A percentile compares a stretch with the other conserved stretches of the same genome.
phyloP scores from a whole-genome alignment of 2,797 vertebrate genomes.

The Dromococcyx pavoninus region DNA sequence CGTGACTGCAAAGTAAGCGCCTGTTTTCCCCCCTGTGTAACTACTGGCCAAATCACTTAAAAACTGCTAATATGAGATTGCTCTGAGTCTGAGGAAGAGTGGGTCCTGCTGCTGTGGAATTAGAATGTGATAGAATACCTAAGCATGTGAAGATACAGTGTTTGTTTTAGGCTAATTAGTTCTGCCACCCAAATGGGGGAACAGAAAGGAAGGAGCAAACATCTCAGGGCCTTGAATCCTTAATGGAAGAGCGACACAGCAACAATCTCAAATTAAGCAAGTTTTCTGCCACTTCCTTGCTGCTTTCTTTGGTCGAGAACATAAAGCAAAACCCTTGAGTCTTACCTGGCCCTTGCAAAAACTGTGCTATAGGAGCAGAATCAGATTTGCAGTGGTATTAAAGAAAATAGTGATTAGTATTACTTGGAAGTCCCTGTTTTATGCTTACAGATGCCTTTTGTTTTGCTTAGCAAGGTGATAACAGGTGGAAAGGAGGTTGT shows the following conservation, averaged over 20 bases:
- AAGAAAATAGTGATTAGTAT: background rate
- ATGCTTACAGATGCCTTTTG: background rate
- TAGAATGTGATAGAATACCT: background rate
- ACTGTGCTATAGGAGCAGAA: background rate
- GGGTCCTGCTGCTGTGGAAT: background rate
- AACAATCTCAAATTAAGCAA: background rate
- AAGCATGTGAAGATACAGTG: background rate
- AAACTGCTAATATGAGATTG: background rate
- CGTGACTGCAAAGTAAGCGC: accelerated
- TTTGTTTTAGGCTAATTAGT: background rate
- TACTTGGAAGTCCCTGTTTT: background rate
- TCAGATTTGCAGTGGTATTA: background rate
- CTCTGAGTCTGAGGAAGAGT: background rate
- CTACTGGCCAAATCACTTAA: background rate
- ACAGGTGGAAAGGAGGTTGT: background rate
- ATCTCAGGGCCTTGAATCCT: background rate
- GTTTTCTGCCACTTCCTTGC: background rate
- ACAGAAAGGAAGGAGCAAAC: background rate
- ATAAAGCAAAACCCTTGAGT: background rate
- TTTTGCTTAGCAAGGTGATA: background rate
- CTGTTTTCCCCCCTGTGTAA: background rate
- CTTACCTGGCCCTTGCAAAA: background rate
- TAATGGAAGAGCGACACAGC: background rate
- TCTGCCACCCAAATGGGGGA: background rate
- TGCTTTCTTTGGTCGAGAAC: background rate